These are phyloP conservation scores for Ammospiza nelsoni DNA, from an alignment of 2,113 vertebrate genomes.

Conservation along the genomic window DNA sequence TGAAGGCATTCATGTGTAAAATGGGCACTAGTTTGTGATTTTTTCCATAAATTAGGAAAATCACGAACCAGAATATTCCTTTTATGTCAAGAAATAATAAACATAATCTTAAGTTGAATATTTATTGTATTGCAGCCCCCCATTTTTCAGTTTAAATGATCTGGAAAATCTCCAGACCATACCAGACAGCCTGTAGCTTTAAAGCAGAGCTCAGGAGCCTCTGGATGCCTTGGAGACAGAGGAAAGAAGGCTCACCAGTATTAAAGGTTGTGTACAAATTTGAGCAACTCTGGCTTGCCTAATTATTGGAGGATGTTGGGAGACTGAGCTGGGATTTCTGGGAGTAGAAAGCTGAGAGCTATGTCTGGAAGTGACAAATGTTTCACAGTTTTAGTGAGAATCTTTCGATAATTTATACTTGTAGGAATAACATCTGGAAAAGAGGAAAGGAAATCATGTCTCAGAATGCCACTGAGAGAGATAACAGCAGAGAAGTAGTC, in stretches of 20 bases:
- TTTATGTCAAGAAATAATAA: background rate
- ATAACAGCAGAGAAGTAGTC: background rate
- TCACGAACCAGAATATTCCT: background rate
- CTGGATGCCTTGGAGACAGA: background rate
- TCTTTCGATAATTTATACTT: slow-evolving; percentile 1
- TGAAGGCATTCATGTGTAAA: background rate
- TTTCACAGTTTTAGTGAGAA: background rate
- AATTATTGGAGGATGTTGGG: background rate
- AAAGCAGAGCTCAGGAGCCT: background rate
- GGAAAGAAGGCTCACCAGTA: background rate
- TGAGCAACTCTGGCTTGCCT: background rate
- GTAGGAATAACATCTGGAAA: background rate
- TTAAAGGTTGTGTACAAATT: background rate
- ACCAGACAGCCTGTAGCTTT: background rate
- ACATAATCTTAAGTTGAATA: background rate
- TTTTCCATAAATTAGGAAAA: background rate
- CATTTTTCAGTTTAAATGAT: background rate
- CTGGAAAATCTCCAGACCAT: background rate
- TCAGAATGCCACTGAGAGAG: background rate
- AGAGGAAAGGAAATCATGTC: background rate
- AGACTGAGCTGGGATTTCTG: background rate
- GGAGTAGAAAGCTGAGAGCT: background rate
- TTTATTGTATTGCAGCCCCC: background rate
- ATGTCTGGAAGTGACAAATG: background rate
- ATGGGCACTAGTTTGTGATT: background rate